Conservation (phyloP, 2,797 vertebrate genomes). For the Squalus acanthias region DNA sequence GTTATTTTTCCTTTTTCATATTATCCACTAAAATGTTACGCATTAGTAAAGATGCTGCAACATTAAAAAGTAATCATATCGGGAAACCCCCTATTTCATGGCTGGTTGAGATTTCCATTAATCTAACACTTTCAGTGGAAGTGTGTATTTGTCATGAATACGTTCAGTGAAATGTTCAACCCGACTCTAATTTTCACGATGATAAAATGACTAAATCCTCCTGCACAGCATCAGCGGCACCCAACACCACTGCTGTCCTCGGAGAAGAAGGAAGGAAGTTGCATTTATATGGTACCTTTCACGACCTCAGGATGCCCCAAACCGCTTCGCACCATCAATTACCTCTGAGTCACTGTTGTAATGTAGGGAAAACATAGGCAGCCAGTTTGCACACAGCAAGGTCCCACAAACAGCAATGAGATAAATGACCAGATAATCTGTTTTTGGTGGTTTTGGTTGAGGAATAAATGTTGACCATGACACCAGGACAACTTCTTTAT, state of each 20-base stretch:
- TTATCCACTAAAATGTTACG: not conserved
- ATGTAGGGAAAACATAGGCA: not conserved
- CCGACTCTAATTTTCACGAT: not conserved
- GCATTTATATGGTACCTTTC: not conserved
- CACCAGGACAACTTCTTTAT: not conserved
- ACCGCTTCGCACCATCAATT: not conserved
- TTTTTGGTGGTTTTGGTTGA: not conserved
- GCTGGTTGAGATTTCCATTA: conserved; percentile 21
- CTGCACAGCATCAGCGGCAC: not conserved
- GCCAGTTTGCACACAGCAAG: not conserved
- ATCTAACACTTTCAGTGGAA: not conserved
- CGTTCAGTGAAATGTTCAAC: not conserved
- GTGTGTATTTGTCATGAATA: not conserved
- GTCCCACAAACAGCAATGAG: not conserved
- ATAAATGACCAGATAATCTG: not conserved
- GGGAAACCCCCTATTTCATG: conserved; percentile 21
- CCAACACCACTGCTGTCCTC: not conserved
- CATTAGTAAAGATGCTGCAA: not conserved
- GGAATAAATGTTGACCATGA: not conserved
- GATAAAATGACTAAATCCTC: not conserved
- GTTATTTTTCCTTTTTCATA: conserved; percentile 10
- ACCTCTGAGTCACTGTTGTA: not conserved
- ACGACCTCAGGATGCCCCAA: not conserved
- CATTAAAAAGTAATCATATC: conserved; percentile 5
- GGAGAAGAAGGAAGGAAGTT: not conserved